Evolutionary conservation across 2,113 vertebrate genomes (phyloP), one percentile per base, ranked within the genome.

Genomic region (Synchiropus splendidus): DNA sequence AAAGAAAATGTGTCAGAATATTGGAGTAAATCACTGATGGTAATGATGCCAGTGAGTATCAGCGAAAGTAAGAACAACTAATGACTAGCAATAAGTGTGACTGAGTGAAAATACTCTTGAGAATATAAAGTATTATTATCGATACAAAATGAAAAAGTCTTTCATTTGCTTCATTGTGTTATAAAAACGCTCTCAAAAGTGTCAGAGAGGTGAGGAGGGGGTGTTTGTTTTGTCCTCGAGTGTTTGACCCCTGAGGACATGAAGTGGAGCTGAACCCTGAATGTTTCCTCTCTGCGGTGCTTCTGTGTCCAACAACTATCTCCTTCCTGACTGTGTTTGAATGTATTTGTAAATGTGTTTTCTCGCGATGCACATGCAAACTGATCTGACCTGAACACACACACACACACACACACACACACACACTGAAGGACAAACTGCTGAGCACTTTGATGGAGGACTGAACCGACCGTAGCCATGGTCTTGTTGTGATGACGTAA

Each of bases 271-370:
- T n/a, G n/a, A n/a, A 59, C 39, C 38, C 54, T 40, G 2, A 1
- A n/a, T 36, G 48, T 64, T 2, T 81, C 65, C n/a, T n/a, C n/a
- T n/a, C n/a, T 70, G 65, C 66, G 74, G 57, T 76, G 74, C 79
- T 82, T 73, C 53, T 55, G 60, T 70, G 71, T 78, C 64, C 63
- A 64, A 82, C 48, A 68, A 66, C 74, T 61, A 47, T 74, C 58
- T 71, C 13, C 40, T 62, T 65, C 61, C 70, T 69, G 76, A 59
- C 67, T 67, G 67, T 80, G 75, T 82, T 81, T 81, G 71, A 81
- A 77, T 80, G 81, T 80, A 83, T 67, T 77, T 67, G 65, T 81
- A 72, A 73, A 78, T 74, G 80, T 68, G 57, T 67, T 65, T 50
- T 60, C 16, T 60, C 18, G 39, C 51, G 51, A 48, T 15, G 3